These are phyloP conservation scores for Agapetus fuscipes DNA, from an alignment of 2,888 invertebrate species.

Conservation along the genomic window DNA sequence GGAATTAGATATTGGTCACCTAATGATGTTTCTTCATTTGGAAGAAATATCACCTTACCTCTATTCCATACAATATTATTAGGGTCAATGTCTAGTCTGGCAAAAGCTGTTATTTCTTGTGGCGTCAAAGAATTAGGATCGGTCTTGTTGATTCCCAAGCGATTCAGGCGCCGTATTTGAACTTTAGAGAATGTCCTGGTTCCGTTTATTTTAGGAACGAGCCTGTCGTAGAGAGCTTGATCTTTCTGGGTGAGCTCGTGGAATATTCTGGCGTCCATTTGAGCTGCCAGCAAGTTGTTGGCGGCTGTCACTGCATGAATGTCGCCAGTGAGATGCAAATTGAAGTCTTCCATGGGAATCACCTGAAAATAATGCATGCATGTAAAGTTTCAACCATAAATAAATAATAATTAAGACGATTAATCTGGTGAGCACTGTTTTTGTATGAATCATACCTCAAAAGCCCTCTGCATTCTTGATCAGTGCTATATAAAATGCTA, in stretches of 20 bases:
- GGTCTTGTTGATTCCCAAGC: slow-evolving; percentile 74
- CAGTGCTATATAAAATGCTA: background rate
- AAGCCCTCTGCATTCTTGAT: too few relatives aligned
- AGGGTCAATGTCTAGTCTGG: slow-evolving; percentile 83
- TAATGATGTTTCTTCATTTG: background rate
- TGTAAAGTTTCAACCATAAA: background rate
- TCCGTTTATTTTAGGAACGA: slow-evolving; percentile 80
- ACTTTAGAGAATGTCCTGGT: slow-evolving; percentile 75
- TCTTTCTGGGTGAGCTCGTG: slow-evolving; percentile 93
- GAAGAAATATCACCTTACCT: too few relatives aligned
- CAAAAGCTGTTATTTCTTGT: slow-evolving; percentile 72
- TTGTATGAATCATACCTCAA: too few relatives aligned
- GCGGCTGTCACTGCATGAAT: slow-evolving; percentile 98
- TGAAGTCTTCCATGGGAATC: slow-evolving; percentile 99
- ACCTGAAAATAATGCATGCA: too few relatives aligned
- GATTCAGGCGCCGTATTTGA: slow-evolving; percentile 64
- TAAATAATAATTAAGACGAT: background rate
- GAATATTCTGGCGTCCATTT: slow-evolving; percentile 92
- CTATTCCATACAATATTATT: slow-evolving; percentile 88
- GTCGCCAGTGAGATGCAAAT: slow-evolving; percentile 94
- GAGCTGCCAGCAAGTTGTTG: slow-evolving; percentile 95
- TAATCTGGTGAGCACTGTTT: too few relatives aligned
- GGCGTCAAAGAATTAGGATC: slow-evolving; percentile 71
- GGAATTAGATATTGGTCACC: background rate
- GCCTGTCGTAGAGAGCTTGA: slow-evolving; percentile 70